phyloP scores from a whole-genome alignment of 2,797 vertebrate genomes.

The Garrulus glandarius region DNA sequence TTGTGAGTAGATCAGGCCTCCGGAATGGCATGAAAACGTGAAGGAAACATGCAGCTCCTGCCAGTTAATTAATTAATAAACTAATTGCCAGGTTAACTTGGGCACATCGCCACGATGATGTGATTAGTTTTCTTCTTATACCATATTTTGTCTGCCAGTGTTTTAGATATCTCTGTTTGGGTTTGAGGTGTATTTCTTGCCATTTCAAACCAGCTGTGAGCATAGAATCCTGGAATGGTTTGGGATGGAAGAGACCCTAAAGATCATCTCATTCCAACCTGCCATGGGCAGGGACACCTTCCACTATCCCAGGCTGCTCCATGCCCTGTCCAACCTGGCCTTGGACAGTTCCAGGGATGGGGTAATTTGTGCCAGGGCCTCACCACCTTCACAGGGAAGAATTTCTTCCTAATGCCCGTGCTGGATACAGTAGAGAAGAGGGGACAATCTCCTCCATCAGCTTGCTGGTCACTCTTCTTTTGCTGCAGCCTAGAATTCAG shows the following conservation, averaged over 20 bases:
- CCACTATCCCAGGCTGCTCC: rapidly evolving
- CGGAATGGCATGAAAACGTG: not conserved
- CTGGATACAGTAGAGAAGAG: not conserved
- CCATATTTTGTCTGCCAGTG: rapidly evolving
- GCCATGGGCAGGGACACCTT: not conserved
- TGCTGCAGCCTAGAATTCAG: not conserved
- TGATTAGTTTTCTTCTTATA: not conserved
- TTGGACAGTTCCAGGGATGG: not conserved
- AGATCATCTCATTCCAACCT: not conserved
- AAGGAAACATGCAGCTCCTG: not conserved
- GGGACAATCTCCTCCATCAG: not conserved
- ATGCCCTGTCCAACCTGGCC: rapidly evolving
- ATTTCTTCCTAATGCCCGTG: not conserved
- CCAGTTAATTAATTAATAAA: not conserved
- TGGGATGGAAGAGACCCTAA: not conserved
- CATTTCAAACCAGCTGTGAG: not conserved
- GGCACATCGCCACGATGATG: not conserved
- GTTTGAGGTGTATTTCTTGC: not conserved
- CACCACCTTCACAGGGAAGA: rapidly evolving
- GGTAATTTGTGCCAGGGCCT: not conserved
- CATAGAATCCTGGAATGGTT: not conserved
- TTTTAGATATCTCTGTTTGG: not conserved
- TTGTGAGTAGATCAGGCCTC: not conserved
- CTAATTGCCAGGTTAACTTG: not conserved
- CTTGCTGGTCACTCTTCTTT: not conserved